These are phyloP conservation scores for Strix aluco DNA, from an alignment of 2,113 vertebrate genomes.

Conservation along the genomic window DNA sequence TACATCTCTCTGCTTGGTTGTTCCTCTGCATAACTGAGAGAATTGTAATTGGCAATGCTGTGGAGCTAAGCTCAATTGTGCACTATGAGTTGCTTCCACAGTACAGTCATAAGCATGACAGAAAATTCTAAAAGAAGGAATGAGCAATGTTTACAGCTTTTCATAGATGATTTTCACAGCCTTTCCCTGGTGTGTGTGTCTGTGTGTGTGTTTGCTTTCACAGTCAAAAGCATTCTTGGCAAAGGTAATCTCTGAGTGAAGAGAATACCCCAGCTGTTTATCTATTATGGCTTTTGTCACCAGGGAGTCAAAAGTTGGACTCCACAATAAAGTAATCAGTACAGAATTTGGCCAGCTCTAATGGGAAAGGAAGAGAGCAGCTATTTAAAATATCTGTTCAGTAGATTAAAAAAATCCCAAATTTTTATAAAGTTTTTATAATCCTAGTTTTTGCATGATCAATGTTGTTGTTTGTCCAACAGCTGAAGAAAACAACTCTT, in stretches of 20 bases:
- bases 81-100: background rate
- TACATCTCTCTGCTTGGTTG: background rate
- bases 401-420: background rate
- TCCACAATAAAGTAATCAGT: constrained; percentile 38
- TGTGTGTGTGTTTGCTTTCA: constrained; percentile 20
- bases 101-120: background rate
- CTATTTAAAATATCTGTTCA: background rate
- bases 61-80: background rate
- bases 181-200: background rate
- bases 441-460: background rate
- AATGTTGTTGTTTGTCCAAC: background rate
- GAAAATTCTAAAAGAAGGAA: background rate
- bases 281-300: constrained; percentile 36
- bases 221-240: constrained; percentile 55
- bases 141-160: constrained; percentile 1
- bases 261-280: constrained; percentile 40
- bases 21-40: background rate
- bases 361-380: background rate
- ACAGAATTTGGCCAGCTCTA: background rate
- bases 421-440: background rate
- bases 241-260: constrained; percentile 12
- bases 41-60: background rate
- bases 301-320: constrained; percentile 40
- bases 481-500: background rate
- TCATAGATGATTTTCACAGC: constrained; percentile 20